Percentiles rank a stretch among this genome's conserved stretches.
Conservation (phyloP, 2,888 invertebrate genomes). For the Lordiphosa fenestrarum region DNA sequence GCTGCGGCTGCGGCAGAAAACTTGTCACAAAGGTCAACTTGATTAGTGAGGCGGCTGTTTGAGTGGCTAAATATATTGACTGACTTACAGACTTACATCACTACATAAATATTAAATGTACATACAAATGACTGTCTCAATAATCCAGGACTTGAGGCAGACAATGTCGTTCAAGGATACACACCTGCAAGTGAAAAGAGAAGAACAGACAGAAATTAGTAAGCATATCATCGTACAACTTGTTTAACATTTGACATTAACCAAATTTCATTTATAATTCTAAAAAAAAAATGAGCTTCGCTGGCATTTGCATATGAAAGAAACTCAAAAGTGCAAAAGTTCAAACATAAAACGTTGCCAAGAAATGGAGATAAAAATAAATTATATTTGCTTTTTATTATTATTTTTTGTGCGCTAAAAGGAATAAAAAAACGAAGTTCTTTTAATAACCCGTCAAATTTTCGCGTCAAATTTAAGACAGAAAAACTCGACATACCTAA, state of each 20-base stretch:
- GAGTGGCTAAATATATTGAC: conserved; percentile 21
- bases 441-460: too few species aligned
- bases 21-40: conserved; percentile 64
- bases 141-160: conserved; percentile 76
- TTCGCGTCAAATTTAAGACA: too few species aligned
- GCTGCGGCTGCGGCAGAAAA: conserved; percentile 7
- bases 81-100: conserved; percentile 28
- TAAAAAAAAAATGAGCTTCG: conserved; percentile 30
- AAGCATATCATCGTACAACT: conserved; percentile 11
- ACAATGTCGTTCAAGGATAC: conserved; percentile 52
- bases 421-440: too few species aligned
- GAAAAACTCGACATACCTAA: too few species aligned
- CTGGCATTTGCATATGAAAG: conserved; percentile 46
- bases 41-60: conserved; percentile 51
- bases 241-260: conserved; percentile 18
- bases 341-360: conserved; percentile 52
- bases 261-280: conserved; percentile 11
- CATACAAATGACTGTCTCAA: conserved; percentile 61
- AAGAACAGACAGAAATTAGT: conserved; percentile 6
- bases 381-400: conserved; percentile 48
- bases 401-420: background rate
- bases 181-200: conserved; percentile 51
- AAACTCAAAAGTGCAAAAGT: conserved; percentile 65
- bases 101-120: conserved; percentile 17
- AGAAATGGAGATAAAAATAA: conserved; percentile 60